phyloP scores from a whole-genome alignment of 53 echinoderm and acorn worm genomes.

The Temnopleurus reevesii region DNA sequence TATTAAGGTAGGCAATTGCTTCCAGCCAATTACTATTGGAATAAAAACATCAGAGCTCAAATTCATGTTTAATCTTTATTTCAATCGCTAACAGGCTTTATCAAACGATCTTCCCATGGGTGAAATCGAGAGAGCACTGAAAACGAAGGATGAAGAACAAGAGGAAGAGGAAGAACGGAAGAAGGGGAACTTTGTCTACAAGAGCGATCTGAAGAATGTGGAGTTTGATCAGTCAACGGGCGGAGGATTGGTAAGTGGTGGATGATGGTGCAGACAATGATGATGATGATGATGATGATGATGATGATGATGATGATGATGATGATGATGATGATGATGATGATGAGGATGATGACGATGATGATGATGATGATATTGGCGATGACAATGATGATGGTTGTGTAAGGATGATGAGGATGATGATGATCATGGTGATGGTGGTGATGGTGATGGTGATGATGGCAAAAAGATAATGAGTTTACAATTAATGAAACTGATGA shows the following conservation, averaged over 20 bases:
- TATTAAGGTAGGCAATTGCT: no score
- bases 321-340: background rate
- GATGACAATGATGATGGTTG: background rate
- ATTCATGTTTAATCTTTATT: no score
- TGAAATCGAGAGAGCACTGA: constrained; percentile 69
- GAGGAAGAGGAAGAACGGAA: constrained; percentile 30
- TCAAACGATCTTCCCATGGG: constrained; percentile 72
- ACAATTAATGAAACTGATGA: no score
- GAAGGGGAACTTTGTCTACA: constrained; percentile 58
- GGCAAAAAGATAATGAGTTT: no score
- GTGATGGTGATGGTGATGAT: background rate
- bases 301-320: background rate
- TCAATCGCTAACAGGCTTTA: constrained; percentile 53
- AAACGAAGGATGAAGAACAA: constrained; percentile 53
- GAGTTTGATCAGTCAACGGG: constrained; percentile 90
- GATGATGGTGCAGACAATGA: background rate
- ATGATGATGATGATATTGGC: background rate
- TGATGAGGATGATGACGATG: background rate
- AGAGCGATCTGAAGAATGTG: constrained; percentile 70
- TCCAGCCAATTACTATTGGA: no score
- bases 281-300: background rate
- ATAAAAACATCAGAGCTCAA: no score
- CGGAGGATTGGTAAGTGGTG: constrained; percentile 78
- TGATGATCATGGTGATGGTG: background rate
- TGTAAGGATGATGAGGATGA: background rate